Conservation (phyloP, 2,797 vertebrate genomes). For the Glyptemys insculpta region DNA sequence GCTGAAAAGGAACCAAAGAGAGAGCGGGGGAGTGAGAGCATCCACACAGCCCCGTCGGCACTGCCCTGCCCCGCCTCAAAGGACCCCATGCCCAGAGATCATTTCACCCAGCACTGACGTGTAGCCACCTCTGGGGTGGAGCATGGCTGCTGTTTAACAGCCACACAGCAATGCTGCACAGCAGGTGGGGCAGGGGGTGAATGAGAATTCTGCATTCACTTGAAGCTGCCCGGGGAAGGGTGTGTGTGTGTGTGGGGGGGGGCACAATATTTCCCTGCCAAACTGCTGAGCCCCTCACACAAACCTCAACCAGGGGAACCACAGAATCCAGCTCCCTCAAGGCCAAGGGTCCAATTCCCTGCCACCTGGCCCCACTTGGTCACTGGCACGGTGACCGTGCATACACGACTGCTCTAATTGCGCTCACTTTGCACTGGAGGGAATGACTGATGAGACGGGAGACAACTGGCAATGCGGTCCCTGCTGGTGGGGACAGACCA, state of each 20-base stretch:
- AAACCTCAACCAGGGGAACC: background rate
- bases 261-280: background rate
- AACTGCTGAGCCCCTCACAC: background rate
- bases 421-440: background rate
- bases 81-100: background rate
- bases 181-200: background rate
- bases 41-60: background rate
- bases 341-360: background rate
- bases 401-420: background rate
- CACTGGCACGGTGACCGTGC: background rate
- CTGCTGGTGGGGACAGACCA: too few species aligned
- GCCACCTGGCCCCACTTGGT: background rate
- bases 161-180: background rate
- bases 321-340: background rate
- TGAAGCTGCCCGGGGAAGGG: background rate
- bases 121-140: background rate
- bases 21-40: background rate
- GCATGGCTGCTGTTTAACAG: background rate
- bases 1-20: slow-evolving; percentile 41
- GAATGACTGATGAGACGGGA: background rate
- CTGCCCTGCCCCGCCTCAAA: background rate
- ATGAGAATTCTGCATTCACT: background rate
- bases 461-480: background rate
- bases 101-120: background rate
- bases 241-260: too few species aligned